Conservation (phyloP, 1,140 invertebrate genomes). For the Pollicipes pollicipes region DNA sequence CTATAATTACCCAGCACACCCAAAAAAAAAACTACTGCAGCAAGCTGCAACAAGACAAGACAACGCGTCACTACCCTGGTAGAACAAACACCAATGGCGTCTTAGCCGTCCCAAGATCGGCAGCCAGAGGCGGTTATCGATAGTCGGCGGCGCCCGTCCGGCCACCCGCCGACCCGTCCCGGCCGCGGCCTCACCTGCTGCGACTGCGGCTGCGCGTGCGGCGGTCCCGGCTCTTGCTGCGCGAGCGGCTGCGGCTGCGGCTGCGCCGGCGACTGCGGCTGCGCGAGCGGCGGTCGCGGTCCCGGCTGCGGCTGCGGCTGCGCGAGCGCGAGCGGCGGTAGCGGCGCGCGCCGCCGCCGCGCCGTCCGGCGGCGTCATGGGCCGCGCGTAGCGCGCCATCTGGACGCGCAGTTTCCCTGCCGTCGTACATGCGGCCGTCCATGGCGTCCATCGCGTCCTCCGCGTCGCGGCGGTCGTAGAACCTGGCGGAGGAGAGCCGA, state of each 20-base stretch:
- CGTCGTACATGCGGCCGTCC: slow-evolving; percentile 83
- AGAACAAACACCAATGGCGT: no score
- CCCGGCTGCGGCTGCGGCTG: not conserved
- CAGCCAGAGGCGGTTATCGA: no score
- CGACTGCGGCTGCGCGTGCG: not conserved
- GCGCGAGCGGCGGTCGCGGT: not conserved
- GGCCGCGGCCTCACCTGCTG: no score
- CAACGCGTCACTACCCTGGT: no score
- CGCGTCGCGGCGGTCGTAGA: slow-evolving; percentile 85
- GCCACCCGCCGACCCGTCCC: no score
- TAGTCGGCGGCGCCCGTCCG: no score
- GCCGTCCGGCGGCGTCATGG: slow-evolving; percentile 18
- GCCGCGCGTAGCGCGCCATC: slow-evolving; percentile 41
- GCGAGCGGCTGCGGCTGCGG: not conserved
- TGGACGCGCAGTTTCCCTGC: slow-evolving; percentile 89
- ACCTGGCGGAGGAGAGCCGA: slow-evolving; percentile 37
- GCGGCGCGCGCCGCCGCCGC: slow-evolving; percentile 7
- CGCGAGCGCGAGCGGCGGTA: no score
- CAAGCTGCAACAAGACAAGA: no score
- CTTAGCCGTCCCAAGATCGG: no score
- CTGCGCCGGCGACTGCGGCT: not conserved
- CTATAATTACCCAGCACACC: no score
- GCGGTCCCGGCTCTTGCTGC: not conserved
- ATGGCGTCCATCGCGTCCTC: slow-evolving; percentile 87
- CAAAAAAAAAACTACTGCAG: no score